Conservation (phyloP, 2,888 invertebrate genomes). For the Macaria liturata region DNA sequence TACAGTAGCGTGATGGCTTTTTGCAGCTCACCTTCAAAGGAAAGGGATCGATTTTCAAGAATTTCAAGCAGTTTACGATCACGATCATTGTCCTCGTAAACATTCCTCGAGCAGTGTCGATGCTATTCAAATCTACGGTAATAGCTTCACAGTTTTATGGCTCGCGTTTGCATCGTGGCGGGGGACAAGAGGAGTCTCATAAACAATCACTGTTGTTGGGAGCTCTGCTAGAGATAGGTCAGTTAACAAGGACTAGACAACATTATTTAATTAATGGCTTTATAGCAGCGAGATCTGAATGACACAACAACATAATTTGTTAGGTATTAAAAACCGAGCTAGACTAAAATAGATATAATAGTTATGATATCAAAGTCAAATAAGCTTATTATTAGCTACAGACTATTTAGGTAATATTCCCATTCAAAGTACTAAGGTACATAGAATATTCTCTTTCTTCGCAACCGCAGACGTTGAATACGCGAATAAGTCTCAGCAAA, state of each 20-base stretch:
- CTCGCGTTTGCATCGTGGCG: conserved; percentile 12
- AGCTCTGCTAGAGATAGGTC: conserved; percentile 2
- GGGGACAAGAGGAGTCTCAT: conserved; percentile 10
- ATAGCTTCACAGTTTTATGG: conserved; percentile 19
- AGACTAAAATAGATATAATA: no score
- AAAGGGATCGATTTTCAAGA: conserved; percentile 58
- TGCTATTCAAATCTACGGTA: conserved; percentile 34
- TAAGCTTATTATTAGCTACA: no score
- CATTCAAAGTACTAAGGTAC: neutral
- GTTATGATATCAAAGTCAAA: no score
- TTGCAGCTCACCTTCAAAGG: conserved; percentile 50
- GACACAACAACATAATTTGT: no score
- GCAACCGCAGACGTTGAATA: neutral
- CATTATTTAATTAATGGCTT: no score
- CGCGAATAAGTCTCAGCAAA: conserved; percentile 11
- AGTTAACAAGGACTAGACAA: neutral
- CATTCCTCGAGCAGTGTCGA: conserved; percentile 46
- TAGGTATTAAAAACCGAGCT: no score
- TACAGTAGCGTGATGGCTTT: conserved; percentile 43
- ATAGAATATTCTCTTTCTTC: no score
- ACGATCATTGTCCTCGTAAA: conserved; percentile 55
- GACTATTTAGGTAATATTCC: neutral
- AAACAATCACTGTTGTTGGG: neutral
- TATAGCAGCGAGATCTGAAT: no score
- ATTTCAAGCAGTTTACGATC: conserved; percentile 53